These are phyloP conservation scores for Hippocampus mohnikei DNA, from an alignment of 2,113 vertebrate genomes.

Conservation along the genomic window DNA sequence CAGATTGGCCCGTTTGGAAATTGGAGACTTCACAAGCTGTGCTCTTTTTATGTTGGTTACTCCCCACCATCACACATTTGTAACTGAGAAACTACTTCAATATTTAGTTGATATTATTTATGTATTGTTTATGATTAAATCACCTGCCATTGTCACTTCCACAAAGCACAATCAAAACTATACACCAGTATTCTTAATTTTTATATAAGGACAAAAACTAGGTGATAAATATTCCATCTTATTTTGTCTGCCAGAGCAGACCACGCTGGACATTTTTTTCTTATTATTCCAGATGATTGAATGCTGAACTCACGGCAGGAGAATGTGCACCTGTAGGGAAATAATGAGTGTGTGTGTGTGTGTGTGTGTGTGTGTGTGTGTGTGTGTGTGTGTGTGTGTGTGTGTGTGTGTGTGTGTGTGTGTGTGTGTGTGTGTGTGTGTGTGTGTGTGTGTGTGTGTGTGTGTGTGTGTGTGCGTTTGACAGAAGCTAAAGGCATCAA, in stretches of 20 bases:
- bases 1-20: neutral
- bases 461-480: neutral
- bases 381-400: neutral
- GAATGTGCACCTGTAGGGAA: neutral
- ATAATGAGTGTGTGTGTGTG: neutral
- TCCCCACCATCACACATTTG: neutral
- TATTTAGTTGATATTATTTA: neutral
- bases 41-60: neutral
- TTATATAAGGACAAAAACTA: neutral
- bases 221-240: neutral
- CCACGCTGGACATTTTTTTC: neutral
- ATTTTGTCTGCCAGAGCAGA: neutral
- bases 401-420: neutral
- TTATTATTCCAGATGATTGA: constrained; percentile 11
- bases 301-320: neutral
- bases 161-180: neutral
- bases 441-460: neutral
- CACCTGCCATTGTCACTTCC: neutral
- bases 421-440: neutral
- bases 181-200: neutral
- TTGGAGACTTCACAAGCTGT: neutral
- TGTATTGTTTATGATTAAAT: too few relatives aligned
- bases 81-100: neutral
- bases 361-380: neutral
- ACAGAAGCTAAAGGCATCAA: constrained; percentile 6